Conservation (phyloP, 2,888 invertebrate genomes). For the Rhogogaster chlorosoma region DNA sequence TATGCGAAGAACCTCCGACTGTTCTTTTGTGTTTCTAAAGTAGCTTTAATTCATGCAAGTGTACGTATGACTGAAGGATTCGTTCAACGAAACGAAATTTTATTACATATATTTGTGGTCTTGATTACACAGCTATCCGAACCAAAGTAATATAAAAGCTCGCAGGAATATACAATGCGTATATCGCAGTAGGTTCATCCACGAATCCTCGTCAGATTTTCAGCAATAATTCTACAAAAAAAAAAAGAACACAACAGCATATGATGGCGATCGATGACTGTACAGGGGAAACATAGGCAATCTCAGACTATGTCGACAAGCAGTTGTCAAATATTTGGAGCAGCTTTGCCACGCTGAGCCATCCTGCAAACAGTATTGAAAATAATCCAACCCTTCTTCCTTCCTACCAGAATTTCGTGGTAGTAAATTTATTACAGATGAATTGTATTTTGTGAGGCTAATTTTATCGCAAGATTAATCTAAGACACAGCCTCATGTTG, state of each 20-base stretch:
- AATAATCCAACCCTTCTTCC: conserved; percentile 8
- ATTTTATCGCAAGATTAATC: not conserved
- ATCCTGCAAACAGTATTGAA: conserved; percentile 15
- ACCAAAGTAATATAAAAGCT: not conserved
- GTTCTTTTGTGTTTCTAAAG: not conserved
- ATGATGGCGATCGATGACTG: not conserved
- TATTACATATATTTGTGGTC: not conserved
- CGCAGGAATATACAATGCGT: not conserved
- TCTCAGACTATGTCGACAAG: conserved; percentile 2
- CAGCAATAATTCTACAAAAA: conserved; percentile 14
- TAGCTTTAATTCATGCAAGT: not conserved
- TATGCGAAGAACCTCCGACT: not conserved
- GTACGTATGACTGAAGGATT: not conserved
- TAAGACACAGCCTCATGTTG: not conserved
- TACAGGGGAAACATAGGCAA: conserved; percentile 5
- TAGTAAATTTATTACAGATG: not conserved
- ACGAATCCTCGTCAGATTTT: not conserved
- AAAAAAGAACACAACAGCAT: not conserved
- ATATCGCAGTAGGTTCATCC: not conserved
- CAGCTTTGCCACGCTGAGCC: conserved; percentile 1
- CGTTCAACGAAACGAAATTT: not conserved
- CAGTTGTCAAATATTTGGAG: conserved; percentile 22
- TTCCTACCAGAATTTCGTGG: not conserved
- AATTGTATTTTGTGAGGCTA: not conserved
- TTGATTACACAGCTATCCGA: not conserved